Percentiles rank a stretch among this genome's conserved stretches.
These are phyloP conservation scores for Charanyca ferruginea DNA, from an alignment of 2,888 invertebrate genomes.

Conservation along the genomic window DNA sequence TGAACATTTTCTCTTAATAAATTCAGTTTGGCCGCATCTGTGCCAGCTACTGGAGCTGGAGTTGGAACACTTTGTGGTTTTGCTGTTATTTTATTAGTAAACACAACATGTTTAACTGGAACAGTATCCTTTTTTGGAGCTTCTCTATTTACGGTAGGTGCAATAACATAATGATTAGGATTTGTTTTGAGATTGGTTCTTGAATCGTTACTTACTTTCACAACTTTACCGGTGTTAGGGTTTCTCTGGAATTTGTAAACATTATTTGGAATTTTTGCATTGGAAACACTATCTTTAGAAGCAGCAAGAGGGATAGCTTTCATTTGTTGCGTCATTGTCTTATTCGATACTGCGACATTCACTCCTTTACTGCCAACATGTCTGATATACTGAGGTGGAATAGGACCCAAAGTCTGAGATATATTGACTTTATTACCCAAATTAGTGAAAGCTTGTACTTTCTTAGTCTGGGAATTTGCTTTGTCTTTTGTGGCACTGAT, in stretches of 20 bases:
- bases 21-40: not conserved
- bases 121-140: not conserved
- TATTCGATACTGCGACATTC: not conserved
- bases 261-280: constrained; percentile 5
- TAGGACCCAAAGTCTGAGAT: constrained; percentile 18
- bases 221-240: constrained; percentile 28
- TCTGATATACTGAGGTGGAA: constrained; percentile 34
- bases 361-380: not conserved
- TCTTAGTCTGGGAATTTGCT: not conserved
- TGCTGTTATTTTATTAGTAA: constrained; percentile 7
- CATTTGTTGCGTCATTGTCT: constrained; percentile 1
- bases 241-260: constrained; percentile 18
- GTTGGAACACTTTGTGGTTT: constrained; percentile 13
- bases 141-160: not conserved
- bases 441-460: constrained; percentile 2
- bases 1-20: constrained; percentile 8
- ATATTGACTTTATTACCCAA: constrained; percentile 19
- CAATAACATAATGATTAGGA: not conserved
- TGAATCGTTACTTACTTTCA: not conserved
- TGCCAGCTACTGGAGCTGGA: not conserved
- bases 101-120: not conserved
- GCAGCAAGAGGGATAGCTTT: not conserved
- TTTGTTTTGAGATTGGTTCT: constrained; percentile 20
- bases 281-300: constrained; percentile 26
- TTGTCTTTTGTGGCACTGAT: constrained; percentile 25